phyloP scores from a whole-genome alignment of 1,140 invertebrate genomes.

The Sarcophaga bullata region DNA sequence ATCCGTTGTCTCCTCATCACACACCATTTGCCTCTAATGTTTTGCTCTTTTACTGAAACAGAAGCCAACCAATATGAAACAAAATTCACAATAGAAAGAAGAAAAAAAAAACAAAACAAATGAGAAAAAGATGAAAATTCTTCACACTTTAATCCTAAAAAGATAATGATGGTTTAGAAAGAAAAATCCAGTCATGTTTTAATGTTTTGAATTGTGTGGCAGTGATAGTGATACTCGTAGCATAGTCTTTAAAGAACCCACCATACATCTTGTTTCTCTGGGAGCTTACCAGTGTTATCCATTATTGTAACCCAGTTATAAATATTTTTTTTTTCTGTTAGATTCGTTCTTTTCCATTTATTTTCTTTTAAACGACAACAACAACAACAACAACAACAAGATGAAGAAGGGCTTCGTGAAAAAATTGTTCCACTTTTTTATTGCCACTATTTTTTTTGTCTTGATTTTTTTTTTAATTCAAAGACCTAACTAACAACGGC shows the following conservation, averaged over 20 bases:
- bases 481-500: background rate
- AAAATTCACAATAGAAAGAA: too few relatives aligned
- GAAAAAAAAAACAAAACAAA: too few relatives aligned
- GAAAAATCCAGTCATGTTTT: too few relatives aligned
- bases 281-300: background rate
- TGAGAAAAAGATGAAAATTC: background rate
- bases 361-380: background rate
- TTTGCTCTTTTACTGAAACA: too few relatives aligned
- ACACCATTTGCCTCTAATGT: background rate
- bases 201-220: background rate
- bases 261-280: background rate
- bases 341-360: background rate
- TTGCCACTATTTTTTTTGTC: background rate
- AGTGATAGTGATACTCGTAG: slow-evolving; percentile 6
- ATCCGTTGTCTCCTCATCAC: background rate
- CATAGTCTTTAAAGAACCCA: too few relatives aligned
- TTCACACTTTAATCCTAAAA: slow-evolving; percentile 6
- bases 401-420: slow-evolving; percentile 38
- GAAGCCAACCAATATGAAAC: too few relatives aligned
- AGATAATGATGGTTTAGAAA: background rate
- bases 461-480: background rate
- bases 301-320: background rate
- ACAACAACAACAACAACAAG: background rate
- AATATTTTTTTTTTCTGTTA: background rate
- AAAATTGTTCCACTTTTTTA: slow-evolving; percentile 39